Evolutionary conservation across 2,113 vertebrate genomes (phyloP).

Genomic region (Galbula dea): DNA sequence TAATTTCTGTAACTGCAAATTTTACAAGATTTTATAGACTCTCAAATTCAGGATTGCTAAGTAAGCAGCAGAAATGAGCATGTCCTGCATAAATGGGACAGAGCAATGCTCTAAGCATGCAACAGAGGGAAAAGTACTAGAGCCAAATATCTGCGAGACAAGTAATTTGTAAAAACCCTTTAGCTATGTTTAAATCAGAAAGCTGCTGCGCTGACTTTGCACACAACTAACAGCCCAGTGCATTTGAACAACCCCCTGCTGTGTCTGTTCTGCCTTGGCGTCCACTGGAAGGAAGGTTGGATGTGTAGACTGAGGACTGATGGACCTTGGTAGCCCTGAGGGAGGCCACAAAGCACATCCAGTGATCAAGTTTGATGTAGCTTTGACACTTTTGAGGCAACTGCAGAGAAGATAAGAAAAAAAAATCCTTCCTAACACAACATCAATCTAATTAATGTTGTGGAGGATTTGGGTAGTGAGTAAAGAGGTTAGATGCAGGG

Average conservation of each 20-base stretch:
- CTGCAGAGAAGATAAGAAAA: background rate
- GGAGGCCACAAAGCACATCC: conserved; percentile 8
- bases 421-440: background rate
- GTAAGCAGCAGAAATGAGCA: background rate
- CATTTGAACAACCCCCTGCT: background rate
- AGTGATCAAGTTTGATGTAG: conserved; percentile 16
- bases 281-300: background rate
- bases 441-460: conserved; percentile 48
- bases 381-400: conserved; percentile 29
- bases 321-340: conserved; percentile 2
- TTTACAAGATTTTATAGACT: background rate
- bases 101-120: background rate
- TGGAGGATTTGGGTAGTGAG: conserved; percentile 31
- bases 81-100: background rate
- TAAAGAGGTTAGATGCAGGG: conserved; percentile 48
- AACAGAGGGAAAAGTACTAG: background rate
- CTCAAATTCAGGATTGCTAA: background rate
- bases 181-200: background rate
- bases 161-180: background rate
- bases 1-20: background rate
- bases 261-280: background rate
- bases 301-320: background rate
- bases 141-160: conserved; percentile 8
- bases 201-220: background rate
- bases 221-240: background rate